Percentiles rank a stretch among this genome's conserved stretches.
Conservation (phyloP, 2,797 vertebrate species). For the Melanotaenia nigrans region DNA sequence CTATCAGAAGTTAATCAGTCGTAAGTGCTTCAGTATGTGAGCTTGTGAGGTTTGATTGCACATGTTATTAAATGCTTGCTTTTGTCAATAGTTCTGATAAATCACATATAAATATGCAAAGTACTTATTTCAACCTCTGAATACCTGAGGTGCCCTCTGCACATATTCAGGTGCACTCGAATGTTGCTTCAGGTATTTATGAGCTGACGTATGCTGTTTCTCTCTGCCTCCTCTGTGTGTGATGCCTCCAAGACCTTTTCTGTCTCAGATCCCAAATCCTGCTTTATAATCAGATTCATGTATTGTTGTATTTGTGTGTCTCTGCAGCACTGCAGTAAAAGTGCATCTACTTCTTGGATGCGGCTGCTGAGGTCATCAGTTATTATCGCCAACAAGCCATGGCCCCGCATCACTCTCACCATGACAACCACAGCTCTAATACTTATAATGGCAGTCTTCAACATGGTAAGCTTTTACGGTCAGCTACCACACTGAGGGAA, state of each 20-base stretch:
- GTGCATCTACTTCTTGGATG: conserved; percentile 85
- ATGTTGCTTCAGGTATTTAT: neutral
- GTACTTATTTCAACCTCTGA: neutral
- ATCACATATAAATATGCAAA: neutral
- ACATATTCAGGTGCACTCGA: neutral
- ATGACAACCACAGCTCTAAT: conserved; percentile 90
- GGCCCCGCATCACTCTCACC: conserved; percentile 91
- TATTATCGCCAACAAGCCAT: conserved; percentile 91
- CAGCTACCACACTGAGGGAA: conserved; percentile 9
- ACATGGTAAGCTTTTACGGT: conserved; percentile 87
- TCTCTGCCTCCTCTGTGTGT: conserved; percentile 1
- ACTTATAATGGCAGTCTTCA: conserved; percentile 92
- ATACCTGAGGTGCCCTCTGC: neutral
- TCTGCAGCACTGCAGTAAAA: conserved; percentile 90
- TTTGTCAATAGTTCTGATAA: neutral
- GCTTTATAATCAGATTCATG: conserved; percentile 2
- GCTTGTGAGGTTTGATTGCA: neutral
- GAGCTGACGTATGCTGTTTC: conserved; percentile 1
- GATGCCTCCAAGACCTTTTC: conserved; percentile 35
- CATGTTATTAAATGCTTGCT: neutral
- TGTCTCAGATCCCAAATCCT: neutral
- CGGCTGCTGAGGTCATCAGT: conserved; percentile 92
- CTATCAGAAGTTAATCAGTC: conserved; percentile 14
- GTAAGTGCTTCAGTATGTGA: neutral
- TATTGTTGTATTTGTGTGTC: conserved; percentile 34